Evolutionary conservation across 2,113 vertebrate species (phyloP).

Genomic region (Myotis yumanensis): DNA sequence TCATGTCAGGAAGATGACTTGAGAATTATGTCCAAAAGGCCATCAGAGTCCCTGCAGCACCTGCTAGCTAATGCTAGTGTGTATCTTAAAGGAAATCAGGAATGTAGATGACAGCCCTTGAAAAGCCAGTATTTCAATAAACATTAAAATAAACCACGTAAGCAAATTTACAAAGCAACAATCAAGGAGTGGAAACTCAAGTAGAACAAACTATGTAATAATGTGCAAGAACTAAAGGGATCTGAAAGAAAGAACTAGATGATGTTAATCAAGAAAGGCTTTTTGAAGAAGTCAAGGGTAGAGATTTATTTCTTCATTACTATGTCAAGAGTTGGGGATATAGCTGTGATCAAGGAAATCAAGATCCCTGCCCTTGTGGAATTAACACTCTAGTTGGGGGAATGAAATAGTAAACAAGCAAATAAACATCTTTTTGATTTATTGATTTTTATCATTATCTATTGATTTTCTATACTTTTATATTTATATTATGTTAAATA

Average conservation of each 20-base stretch:
- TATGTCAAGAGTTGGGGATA: not conserved
- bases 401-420: not conserved
- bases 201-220: not conserved
- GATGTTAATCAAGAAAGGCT: not conserved
- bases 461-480: constrained; percentile 11
- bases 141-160: constrained; percentile 25
- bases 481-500: not conserved
- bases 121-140: not conserved
- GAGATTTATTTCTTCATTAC: not conserved
- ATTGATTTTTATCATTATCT: not conserved
- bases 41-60: not conserved
- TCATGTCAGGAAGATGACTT: not conserved
- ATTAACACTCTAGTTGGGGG: not conserved
- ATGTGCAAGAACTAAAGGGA: not conserved
- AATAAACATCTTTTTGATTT: constrained; percentile 32
- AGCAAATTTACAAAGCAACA: constrained; percentile 1
- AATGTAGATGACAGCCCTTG: not conserved
- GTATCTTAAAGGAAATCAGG: not conserved
- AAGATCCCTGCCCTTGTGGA: not conserved
- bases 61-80: not conserved
- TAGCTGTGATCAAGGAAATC: not conserved
- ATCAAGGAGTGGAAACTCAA: not conserved
- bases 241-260: constrained; percentile 27
- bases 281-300: not conserved
- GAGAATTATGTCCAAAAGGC: constrained; percentile 20